A percentile compares a stretch with the other conserved stretches of the same genome.
phyloP scores from a whole-genome alignment of 2,113 vertebrate species.

The Cephalopterus ornatus region DNA sequence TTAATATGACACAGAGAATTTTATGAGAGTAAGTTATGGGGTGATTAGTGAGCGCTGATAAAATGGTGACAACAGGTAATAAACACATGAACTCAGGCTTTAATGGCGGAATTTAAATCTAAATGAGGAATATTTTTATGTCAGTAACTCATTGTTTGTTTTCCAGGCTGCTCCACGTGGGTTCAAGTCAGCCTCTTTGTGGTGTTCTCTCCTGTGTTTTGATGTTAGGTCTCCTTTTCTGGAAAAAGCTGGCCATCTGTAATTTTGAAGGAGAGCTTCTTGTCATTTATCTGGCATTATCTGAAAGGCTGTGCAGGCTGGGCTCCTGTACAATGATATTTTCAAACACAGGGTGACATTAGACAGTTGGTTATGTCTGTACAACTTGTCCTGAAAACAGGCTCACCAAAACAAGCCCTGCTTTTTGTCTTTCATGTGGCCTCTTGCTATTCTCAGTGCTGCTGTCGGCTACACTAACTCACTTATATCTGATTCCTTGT shows the following conservation, averaged over 20 bases:
- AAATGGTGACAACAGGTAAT: background rate
- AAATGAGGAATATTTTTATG: background rate
- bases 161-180: background rate
- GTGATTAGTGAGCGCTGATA: background rate
- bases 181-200: background rate
- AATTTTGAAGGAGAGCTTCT: slow-evolving; percentile 19
- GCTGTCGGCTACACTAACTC: background rate
- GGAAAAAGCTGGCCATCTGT: background rate
- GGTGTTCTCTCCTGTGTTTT: background rate
- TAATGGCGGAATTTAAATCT: background rate
- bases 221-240: background rate
- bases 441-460: background rate
- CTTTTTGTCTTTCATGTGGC: background rate
- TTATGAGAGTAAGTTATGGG: background rate
- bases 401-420: slow-evolving; percentile 25
- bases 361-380: background rate
- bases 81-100: background rate
- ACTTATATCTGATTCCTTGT: background rate
- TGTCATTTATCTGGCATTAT: slow-evolving; percentile 30
- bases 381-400: background rate
- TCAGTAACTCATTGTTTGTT: background rate
- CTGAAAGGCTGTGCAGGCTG: slow-evolving; percentile 16
- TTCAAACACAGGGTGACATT: slow-evolving; percentile 24
- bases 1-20: background rate
- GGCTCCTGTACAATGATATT: slow-evolving; percentile 9